Conservation (phyloP, 2,113 vertebrate species). For the Chrysochloris asiatica region DNA sequence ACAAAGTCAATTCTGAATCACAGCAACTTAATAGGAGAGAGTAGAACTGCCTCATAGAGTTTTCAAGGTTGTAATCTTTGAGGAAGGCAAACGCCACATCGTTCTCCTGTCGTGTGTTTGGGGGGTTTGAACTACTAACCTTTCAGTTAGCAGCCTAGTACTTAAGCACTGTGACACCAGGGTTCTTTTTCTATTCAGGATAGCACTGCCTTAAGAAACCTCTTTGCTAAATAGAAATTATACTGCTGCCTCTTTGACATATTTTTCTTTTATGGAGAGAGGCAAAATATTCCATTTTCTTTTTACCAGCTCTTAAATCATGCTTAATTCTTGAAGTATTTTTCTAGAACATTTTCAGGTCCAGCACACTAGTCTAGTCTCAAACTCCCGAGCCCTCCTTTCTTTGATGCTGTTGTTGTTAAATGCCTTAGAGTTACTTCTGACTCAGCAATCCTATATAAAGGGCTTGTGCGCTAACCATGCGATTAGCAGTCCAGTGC, state of each 20-base stretch:
- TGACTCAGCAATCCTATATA: too few species aligned
- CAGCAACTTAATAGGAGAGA: not conserved
- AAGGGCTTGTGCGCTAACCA: too few species aligned
- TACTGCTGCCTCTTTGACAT: not conserved
- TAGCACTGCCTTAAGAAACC: not conserved
- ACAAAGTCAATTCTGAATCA: not conserved
- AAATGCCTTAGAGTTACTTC: too few species aligned
- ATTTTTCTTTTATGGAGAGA: not conserved
- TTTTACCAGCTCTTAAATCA: conserved; percentile 31
- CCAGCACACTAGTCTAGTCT: not conserved
- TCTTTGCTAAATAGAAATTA: not conserved
- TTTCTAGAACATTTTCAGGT: not conserved
- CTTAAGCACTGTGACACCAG: not conserved
- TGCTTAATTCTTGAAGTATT: not conserved
- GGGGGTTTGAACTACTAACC: not conserved
- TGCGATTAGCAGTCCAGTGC: too few species aligned
- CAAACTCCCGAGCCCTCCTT: not conserved
- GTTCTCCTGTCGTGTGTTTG: not conserved
- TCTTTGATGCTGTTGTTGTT: too few species aligned
- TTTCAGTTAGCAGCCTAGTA: not conserved
- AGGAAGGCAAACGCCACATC: not conserved
- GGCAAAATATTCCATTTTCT: not conserved
- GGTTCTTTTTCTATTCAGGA: not conserved
- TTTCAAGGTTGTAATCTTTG: not conserved
- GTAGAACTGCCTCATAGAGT: not conserved